A percentile compares a stretch with the other conserved stretches of the same genome.
Evolutionary conservation across 2,113 vertebrate species (phyloP).

Genomic region (Corythaeola cristata): DNA sequence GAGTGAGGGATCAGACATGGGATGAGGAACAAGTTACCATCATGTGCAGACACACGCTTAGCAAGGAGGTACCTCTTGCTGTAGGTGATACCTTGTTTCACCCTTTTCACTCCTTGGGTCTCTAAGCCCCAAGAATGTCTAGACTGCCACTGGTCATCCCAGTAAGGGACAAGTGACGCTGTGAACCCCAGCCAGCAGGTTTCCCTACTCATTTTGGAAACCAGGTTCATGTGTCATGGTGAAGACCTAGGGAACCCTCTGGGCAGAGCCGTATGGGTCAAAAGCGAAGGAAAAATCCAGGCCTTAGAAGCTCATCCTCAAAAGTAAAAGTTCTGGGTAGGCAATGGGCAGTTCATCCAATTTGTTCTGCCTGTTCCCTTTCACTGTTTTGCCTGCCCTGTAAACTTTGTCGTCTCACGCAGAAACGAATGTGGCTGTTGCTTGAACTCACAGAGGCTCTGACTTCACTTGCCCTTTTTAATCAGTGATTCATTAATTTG

Average conservation of each 20-base stretch:
- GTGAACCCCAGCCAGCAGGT: not conserved
- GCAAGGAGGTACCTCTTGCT: not conserved
- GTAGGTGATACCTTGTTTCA: not conserved
- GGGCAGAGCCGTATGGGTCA: not conserved
- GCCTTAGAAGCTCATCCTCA: not conserved
- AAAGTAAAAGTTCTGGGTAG: not conserved
- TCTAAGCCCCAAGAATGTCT: not conserved
- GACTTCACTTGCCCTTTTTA: slow-evolving; percentile 3
- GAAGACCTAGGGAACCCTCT: not conserved
- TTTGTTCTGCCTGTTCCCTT: not conserved
- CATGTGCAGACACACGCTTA: not conserved
- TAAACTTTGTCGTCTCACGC: not conserved
- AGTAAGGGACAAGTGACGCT: not conserved
- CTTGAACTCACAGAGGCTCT: not conserved
- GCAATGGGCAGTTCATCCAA: not conserved
- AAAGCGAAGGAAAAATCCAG: not conserved
- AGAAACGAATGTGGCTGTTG: not conserved
- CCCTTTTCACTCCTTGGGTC: not conserved
- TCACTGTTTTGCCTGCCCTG: not conserved
- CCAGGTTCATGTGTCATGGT: not conserved
- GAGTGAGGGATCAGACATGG: not conserved
- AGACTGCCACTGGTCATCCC: not conserved
- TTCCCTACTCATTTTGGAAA: not conserved
- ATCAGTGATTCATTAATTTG: slow-evolving; percentile 20
- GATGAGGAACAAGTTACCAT: not conserved